Base-by-base conservation (phyloP, 1,140 invertebrate genomes). In the Thalassaphorura encarpata region DNA sequence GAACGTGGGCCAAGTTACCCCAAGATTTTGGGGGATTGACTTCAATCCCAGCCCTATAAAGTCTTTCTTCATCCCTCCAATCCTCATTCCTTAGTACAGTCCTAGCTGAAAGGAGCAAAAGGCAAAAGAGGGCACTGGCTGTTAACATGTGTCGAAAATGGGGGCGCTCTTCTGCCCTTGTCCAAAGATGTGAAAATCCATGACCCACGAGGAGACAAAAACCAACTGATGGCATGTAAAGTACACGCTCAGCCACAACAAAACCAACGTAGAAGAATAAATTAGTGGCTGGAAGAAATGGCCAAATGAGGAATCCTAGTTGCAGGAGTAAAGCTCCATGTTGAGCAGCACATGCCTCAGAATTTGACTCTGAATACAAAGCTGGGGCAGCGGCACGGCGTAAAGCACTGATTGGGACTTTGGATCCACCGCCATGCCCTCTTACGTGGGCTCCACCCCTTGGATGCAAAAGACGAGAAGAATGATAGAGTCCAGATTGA, bases 261-360 rank as follows among this genome's bases (percentile, higher is more conserved):
- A 97, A 97, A 6, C 94, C 94, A 52, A 97, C 93, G 67, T 94
- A 93, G 75, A 97, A 95, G 70, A 96, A 83, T 49, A 84, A 72
- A 77, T 97, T 97, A 54, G 87, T 86, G 15, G 94, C 92, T 39
- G 94, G 94, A 60, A 97, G 74, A 72, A 96, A 97, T 33, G 93
- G 89, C 54, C 97, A 72, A 42, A 86, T 80, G 67, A 93, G 77
- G 67, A 96, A 82, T 54, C 83, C 80, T 60, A 90, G 53, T 58
- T 66, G 56, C 33, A 67, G 51, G 41, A 68, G 42, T 43, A 63
- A 36, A 39, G 50, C 43, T 21, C 56, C 56, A 33, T 5, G 26
- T 8, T 15, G 46, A 11, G 26, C 13, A 24, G 28, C 28, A 36
- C 8, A 5, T 11, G 19, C 4, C 5, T 21, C 6, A 11, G 48